Base-by-base conservation (phyloP, 35 echinoderm and acorn worm genomes). In the Lytechinus pictus region DNA sequence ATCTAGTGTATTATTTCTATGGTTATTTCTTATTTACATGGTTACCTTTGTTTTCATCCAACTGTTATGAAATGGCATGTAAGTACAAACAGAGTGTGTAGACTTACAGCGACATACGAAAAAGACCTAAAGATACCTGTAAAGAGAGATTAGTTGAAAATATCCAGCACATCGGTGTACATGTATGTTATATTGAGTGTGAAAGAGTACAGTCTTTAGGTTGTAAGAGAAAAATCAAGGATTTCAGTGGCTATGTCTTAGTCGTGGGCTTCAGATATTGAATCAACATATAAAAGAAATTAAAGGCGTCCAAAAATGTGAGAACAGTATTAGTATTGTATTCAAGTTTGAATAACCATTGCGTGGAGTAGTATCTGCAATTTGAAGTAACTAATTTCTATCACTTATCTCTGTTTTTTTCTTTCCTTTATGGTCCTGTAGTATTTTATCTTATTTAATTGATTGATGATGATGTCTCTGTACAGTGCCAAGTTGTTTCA, bases 271-370 rank as follows among this genome's bases (percentile, higher is more conserved):
- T 93, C 92, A 93, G 92, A 93, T 93, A 93, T 93, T 57, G 54
- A 57, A 55, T 53, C 92, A 93, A 27, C 53, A 14, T 90, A 90
- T 52, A 90, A 90, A 88, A 90, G 52, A 90, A 90, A 93, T 10
- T 53, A 57, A 93, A 93, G 54, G 92, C 92, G 92, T 93, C 92
- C 92, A 93, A 93, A 93, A 93, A 93, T 57, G 92, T 93, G 92
- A 93, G 92, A 93, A 93, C 92, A 93, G 92, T 93, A 93, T 93
- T 93, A 93, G 92, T 93, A 93, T 93, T 93, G 92, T 93, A 93
- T 93, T 93, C 92, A 93, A 93, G 92, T 93, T 55, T 90, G 88
- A 90, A 90, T 90, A 90, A 90, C 88, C 52, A 93, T 55, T 93
- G 28, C 53, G 92, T 93, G 92, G 92, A 93, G 52, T 93, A 93